Base-by-base conservation (phyloP, 1,140 invertebrate species). In the Philopotamus ludificatus region DNA sequence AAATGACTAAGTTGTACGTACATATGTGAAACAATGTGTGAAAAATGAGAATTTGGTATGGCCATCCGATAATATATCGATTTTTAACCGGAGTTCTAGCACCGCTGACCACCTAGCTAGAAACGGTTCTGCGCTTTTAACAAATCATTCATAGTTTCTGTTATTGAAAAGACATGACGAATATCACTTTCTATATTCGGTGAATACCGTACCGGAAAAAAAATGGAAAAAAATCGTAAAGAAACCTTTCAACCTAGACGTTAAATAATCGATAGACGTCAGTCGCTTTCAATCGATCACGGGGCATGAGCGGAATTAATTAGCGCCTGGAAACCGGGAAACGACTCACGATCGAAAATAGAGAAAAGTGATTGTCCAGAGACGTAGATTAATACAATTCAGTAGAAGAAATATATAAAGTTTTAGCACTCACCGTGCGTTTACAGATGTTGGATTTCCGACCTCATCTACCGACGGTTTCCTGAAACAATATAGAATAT, bases 391-490 rank as follows among this genome's bases (percentile, higher is more conserved):
- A 34, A 34, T 18, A 58, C 18, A 22, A 59, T 59, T 59, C 25
- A 4, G 26, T 23, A 59, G 16, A 61, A 44, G 25, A 65, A 65
- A 39, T 49, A 41, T 7, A 54, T n/a, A 41, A 58, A 22, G n/a
- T 42, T 42, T 15, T 53, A 18, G 44, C 73, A 85, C 85, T 86
- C 80, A 87, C 85, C 85, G 84, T 73, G 84, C 82, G 79, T 87
- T 86, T 77, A 86, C 84, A 59, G 85, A 85, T 71, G 84, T 82
- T 50, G 84, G 80, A 72, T 85, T 85, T 66, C 84, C 84, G 72
- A 86, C 83, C 73, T 87, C 84, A 71, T 87, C 84, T 79, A 86
- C 84, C 66, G 84, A 81, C 63, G 82, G 84, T 77, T 86, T 87
- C 82, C 85, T 86, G 79, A 76, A 86, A 77, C 75, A 81, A 82